Evolutionary conservation across 2,888 invertebrate species (phyloP).

Genomic region (Keiferia lycopersicella): DNA sequence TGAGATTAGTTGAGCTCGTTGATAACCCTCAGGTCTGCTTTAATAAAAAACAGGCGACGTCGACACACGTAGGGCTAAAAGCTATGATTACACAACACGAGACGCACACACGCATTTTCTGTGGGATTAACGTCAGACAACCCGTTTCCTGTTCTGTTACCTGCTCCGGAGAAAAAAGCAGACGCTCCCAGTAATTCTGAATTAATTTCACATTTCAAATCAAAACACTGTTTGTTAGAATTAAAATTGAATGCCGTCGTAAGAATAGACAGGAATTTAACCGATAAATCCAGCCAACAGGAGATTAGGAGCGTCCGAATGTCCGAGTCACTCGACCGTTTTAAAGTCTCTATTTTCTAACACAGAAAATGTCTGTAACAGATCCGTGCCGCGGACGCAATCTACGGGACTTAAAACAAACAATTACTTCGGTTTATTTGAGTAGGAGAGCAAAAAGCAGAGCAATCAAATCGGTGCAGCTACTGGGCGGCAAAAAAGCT

Average conservation of each 20-base stretch:
- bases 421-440: conserved; percentile 79
- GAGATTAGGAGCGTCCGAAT: conserved; percentile 37
- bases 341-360: conserved; percentile 73
- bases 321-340: conserved; percentile 59
- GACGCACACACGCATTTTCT: conserved; percentile 54
- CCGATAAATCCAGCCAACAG: conserved; percentile 31
- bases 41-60: conserved; percentile 67
- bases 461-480: conserved; percentile 78
- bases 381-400: conserved; percentile 73
- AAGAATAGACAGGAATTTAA: conserved; percentile 39
- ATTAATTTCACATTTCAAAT: conserved; percentile 73
- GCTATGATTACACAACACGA: conserved; percentile 61
- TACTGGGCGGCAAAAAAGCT: conserved; percentile 73
- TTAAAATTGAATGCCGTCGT: conserved; percentile 30
- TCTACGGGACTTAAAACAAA: conserved; percentile 78
- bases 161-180: conserved; percentile 73
- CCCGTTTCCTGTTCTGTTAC: conserved; percentile 80
- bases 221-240: conserved; percentile 40
- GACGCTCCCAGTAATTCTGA: conserved; percentile 67
- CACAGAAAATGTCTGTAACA: conserved; percentile 70
- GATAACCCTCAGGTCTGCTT: conserved; percentile 57
- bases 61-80: conserved; percentile 56
- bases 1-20: conserved; percentile 60
- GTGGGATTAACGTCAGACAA: conserved; percentile 74
- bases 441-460: conserved; percentile 73